These are phyloP conservation scores for Aphaenogaster rudis DNA, from an alignment of 1,140 invertebrate species.

Conservation along the genomic window DNA sequence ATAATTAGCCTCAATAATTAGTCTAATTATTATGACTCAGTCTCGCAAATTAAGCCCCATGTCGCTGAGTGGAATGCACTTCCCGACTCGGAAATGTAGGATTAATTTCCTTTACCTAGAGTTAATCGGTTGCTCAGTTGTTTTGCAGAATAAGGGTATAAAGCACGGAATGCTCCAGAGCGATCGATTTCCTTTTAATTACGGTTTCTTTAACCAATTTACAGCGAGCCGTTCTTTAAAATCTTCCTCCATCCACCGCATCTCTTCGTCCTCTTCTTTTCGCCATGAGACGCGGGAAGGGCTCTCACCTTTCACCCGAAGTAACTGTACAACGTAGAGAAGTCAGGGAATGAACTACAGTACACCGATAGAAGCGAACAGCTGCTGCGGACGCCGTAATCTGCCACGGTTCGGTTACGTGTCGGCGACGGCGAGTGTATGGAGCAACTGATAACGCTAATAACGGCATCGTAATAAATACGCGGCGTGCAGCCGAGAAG, in stretches of 20 bases:
- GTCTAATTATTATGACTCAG: constrained; percentile 23
- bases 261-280: neutral
- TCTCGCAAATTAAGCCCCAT: neutral
- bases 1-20: constrained; percentile 6
- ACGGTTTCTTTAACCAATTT: neutral
- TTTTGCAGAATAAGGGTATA: neutral
- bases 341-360: constrained; percentile 66
- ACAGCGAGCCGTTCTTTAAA: neutral
- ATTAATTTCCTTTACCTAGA: neutral
- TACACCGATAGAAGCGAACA: constrained; percentile 55
- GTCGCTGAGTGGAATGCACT: neutral
- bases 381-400: constrained; percentile 61
- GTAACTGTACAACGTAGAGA: constrained; percentile 73
- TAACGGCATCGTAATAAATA: constrained; percentile 49
- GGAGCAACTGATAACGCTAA: constrained; percentile 45
- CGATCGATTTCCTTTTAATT: neutral
- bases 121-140: neutral
- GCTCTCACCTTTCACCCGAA: constrained; percentile 72
- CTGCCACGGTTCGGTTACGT: constrained; percentile 42
- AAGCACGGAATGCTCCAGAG: neutral
- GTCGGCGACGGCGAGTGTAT: neutral
- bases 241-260: neutral
- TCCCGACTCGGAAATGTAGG: neutral
- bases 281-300: constrained; percentile 6
- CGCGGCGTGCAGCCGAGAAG: neutral